These are phyloP conservation scores for Trachemys scripta DNA, from an alignment of 2,113 vertebrate genomes.

Conservation along the genomic window DNA sequence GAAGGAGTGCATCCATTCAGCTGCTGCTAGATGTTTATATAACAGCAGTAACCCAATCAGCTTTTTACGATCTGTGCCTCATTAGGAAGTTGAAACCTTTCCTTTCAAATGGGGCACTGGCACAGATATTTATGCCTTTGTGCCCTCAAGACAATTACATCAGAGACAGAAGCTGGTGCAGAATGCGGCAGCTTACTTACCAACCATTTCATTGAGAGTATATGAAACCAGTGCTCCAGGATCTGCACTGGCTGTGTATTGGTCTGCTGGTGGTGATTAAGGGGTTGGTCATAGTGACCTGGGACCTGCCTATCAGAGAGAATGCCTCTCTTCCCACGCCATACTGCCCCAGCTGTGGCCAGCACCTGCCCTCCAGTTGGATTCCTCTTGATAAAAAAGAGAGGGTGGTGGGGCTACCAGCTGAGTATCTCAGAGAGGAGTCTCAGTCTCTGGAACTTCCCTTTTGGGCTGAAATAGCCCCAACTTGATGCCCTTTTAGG, in stretches of 20 bases:
- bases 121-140: background rate
- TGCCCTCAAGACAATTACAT: background rate
- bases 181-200: background rate
- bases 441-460: background rate
- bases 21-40: background rate
- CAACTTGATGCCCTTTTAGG: too few species aligned
- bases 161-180: background rate
- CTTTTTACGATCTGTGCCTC: background rate
- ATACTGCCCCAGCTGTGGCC: background rate
- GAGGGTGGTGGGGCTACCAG: too few species aligned
- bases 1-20: background rate
- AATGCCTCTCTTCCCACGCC: too few species aligned
- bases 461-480: background rate
- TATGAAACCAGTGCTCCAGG: background rate
- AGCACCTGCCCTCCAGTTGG: background rate
- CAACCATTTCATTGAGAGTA: background rate
- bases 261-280: background rate
- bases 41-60: background rate
- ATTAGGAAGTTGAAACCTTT: background rate
- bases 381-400: too few species aligned
- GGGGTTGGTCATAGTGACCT: background rate
- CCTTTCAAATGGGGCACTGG: background rate
- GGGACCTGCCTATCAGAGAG: background rate
- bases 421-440: background rate
- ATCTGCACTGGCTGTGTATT: background rate